These are phyloP conservation scores for Drosophila erecta DNA, from an alignment of 1,140 invertebrate species.

Conservation along the genomic window DNA sequence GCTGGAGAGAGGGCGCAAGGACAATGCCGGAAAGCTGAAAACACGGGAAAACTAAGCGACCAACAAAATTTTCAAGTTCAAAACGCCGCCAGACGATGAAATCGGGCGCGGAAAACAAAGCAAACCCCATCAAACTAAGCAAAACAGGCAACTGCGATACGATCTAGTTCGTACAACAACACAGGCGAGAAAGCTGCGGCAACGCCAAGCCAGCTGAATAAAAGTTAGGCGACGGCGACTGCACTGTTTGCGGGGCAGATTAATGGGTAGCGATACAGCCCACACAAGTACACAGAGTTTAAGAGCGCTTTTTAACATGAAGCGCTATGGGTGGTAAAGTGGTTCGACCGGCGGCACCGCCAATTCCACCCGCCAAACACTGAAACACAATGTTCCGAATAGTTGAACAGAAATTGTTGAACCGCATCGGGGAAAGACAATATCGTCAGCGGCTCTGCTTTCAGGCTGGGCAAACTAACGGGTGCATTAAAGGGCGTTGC, in stretches of 20 bases:
- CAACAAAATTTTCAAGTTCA: conserved; percentile 82
- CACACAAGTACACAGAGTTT: conserved; percentile 1
- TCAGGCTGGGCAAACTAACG: not conserved
- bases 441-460: conserved; percentile 25
- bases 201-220: conserved; percentile 15
- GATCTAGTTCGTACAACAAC: conserved; percentile 48
- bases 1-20: conserved; percentile 20
- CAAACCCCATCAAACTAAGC: conserved; percentile 17
- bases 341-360: conserved; percentile 15
- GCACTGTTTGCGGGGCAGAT: conserved; percentile 26
- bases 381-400: conserved; percentile 31
- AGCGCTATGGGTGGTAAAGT: conserved; percentile 5
- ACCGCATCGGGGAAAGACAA: conserved; percentile 57
- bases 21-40: conserved; percentile 4
- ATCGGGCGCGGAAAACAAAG: conserved; percentile 11
- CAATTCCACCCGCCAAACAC: conserved; percentile 11
- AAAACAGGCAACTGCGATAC: conserved; percentile 39
- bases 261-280: conserved; percentile 14
- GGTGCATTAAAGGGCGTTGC: not conserved
- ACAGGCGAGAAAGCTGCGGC: conserved; percentile 24
- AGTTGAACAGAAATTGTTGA: conserved; percentile 46
- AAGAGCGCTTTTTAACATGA: not conserved
- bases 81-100: conserved; percentile 68
- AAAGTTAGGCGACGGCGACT: conserved; percentile 38
- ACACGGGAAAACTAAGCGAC: conserved; percentile 51